Conservation (phyloP, 2,797 vertebrate species). For the Choloepus didactylus region DNA sequence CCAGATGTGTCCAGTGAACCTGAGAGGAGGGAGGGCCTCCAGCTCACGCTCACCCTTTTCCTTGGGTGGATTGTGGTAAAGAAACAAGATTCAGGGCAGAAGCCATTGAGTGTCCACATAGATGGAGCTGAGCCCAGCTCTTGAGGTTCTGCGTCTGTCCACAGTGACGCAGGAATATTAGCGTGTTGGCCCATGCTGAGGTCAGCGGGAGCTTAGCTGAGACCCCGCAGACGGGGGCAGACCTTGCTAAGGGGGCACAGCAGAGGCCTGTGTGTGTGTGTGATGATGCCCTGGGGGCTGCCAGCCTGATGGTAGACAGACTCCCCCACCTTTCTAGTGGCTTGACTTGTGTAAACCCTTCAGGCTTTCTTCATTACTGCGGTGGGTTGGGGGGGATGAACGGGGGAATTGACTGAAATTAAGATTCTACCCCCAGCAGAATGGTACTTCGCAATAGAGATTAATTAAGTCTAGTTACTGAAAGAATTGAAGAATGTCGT, state of each 20-base stretch:
- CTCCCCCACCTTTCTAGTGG: background rate
- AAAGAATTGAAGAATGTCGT: background rate
- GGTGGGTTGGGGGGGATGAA: background rate
- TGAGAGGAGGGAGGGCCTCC: background rate
- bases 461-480: background rate
- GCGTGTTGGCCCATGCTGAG: no score
- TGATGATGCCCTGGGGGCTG: background rate
- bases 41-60: background rate
- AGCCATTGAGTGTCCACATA: background rate
- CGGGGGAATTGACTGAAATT: background rate
- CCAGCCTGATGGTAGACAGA: background rate
- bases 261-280: background rate
- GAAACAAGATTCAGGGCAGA: background rate
- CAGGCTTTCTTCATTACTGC: background rate
- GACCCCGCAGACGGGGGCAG: no score
- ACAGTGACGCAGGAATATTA: background rate
- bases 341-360: background rate
- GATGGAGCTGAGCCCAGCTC: background rate
- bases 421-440: background rate
- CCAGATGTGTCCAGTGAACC: background rate
- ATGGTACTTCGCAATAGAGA: background rate
- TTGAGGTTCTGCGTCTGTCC: background rate
- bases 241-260: background rate
- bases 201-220: no score
- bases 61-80: background rate